These are phyloP conservation scores for Micropoecilia bifurca DNA, from an alignment of 2,797 vertebrate species.

Conservation along the genomic window DNA sequence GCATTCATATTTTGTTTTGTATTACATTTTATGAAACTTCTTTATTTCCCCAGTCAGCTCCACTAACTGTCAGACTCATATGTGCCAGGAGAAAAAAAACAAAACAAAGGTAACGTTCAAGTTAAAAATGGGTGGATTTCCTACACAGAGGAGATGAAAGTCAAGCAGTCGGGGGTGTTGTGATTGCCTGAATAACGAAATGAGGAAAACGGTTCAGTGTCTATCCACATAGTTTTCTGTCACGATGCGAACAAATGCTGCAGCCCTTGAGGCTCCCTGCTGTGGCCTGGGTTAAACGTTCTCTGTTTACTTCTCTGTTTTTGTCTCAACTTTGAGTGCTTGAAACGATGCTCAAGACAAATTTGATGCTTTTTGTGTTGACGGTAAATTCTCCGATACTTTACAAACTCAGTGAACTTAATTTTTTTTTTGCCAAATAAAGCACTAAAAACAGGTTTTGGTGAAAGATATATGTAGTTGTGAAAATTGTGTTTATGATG, in stretches of 20 bases:
- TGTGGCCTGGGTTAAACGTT: constrained; percentile 32
- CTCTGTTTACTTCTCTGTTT: constrained; percentile 38
- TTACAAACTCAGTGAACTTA: background rate
- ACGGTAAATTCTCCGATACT: background rate
- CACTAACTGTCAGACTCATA: background rate
- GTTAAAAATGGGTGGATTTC: constrained; percentile 16
- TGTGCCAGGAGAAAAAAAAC: background rate
- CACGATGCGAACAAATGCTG: constrained; percentile 39
- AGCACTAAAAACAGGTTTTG: background rate
- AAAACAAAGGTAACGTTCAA: background rate
- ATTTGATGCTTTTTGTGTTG: background rate
- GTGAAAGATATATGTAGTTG: background rate
- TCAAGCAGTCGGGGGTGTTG: constrained; percentile 16
- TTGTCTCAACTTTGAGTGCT: constrained; percentile 30
- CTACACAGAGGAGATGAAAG: constrained; percentile 28
- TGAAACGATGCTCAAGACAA: background rate
- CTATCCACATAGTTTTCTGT: constrained; percentile 52
- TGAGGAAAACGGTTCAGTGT: constrained; percentile 62
- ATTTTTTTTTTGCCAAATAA: background rate
- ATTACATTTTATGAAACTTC: background rate
- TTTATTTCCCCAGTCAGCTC: background rate
- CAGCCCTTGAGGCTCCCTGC: constrained; percentile 38
- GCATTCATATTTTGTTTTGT: too few relatives aligned
- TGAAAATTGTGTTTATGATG: background rate
- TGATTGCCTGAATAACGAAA: constrained; percentile 48